Percentiles rank a stretch among this genome's conserved stretches.
Conservation (phyloP, 2,797 vertebrate genomes). For the Oreochromis grahami region DNA sequence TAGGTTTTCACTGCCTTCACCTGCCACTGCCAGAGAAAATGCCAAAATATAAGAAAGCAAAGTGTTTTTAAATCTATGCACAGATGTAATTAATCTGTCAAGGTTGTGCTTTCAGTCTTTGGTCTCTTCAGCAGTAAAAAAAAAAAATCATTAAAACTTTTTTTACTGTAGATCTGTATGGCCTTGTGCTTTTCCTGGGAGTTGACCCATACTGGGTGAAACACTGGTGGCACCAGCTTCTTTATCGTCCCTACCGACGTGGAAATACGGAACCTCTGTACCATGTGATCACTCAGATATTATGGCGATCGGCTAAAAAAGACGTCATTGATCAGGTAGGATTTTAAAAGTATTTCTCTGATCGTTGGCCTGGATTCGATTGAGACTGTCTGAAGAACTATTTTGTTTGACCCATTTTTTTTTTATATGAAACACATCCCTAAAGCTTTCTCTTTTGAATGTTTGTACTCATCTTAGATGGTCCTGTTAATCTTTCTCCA, state of each 20-base stretch:
- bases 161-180: conserved; percentile 84
- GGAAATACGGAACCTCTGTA: conserved; percentile 89
- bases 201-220: conserved; percentile 97
- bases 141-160: not conserved
- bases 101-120: not conserved
- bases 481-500: conserved; percentile 32
- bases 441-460: not conserved
- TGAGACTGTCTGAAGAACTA: not conserved
- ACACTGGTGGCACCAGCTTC: conserved; percentile 95
- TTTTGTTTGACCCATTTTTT: not conserved
- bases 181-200: conserved; percentile 94
- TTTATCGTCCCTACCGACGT: conserved; percentile 90
- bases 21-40: not conserved
- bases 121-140: not conserved
- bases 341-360: not conserved
- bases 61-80: not conserved
- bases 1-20: not conserved
- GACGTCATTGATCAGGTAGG: conserved; percentile 95
- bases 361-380: not conserved
- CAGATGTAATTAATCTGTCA: rapidly evolving
- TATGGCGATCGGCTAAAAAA: conserved; percentile 98
- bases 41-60: not conserved
- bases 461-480: not conserved
- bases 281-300: conserved; percentile 83
- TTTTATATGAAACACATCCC: not conserved